These are phyloP conservation scores for Leucophora obtusa DNA, from an alignment of 2,888 invertebrate genomes.

Conservation along the genomic window DNA sequence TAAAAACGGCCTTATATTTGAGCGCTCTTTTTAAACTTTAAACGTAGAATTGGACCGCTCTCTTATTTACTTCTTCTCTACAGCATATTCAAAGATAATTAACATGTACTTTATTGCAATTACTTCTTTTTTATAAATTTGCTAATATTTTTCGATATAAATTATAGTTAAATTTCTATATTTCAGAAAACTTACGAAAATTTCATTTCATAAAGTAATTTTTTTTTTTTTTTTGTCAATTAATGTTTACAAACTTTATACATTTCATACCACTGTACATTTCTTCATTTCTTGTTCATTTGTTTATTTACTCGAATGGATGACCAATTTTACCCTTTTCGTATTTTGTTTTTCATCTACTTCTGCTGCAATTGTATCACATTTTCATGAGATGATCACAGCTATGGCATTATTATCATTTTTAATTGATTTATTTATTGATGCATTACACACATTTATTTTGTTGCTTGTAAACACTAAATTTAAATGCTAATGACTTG, in stretches of 20 bases:
- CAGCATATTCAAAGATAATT: no score
- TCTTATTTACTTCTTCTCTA: no score
- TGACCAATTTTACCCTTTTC: background rate
- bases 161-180: no score
- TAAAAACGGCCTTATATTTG: no score
- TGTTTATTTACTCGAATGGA: constrained; percentile 6
- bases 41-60: no score
- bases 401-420: constrained; percentile 23
- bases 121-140: no score
- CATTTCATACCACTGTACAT: background rate
- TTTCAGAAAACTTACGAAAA: no score
- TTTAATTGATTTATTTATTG: constrained; percentile 64
- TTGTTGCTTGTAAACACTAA: constrained; percentile 14
- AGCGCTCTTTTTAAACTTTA: no score
- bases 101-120: no score
- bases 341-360: background rate
- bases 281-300: background rate
- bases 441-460: constrained; percentile 41
- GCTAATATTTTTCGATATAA: no score
- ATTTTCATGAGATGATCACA: background rate
- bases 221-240: no score
- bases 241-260: background rate
- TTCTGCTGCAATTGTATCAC: background rate
- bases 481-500: background rate
- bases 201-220: no score